Conservation (phyloP, 2,113 vertebrate species). For the Pipra filicauda region DNA sequence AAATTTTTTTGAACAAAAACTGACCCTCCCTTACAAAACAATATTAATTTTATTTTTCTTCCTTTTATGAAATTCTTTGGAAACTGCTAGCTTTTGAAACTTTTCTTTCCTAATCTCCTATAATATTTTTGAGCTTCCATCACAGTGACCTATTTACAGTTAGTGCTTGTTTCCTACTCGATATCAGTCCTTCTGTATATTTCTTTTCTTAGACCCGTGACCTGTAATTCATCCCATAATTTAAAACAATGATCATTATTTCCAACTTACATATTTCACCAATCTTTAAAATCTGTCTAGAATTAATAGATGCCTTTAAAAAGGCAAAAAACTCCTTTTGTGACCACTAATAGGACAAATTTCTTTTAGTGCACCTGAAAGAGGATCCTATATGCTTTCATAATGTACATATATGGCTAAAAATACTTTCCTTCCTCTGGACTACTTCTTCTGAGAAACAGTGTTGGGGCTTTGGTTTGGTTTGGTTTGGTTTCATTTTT, state of each 20-base stretch:
- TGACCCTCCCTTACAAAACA: neutral
- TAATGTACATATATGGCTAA: neutral
- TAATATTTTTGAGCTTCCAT: neutral
- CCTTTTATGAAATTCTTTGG: neutral
- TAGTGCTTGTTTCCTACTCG: neutral
- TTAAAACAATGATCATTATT: neutral
- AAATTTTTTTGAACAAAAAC: neutral
- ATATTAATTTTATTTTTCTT: neutral
- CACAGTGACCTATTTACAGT: neutral
- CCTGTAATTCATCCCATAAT: neutral
- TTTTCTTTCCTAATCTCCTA: neutral
- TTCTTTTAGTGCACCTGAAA: neutral
- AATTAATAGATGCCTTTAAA: neutral
- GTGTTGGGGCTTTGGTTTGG: accelerated
- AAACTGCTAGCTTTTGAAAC: neutral
- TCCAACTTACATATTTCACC: neutral
- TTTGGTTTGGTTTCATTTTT: neutral
- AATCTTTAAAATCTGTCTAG: neutral
- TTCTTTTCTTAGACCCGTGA: neutral
- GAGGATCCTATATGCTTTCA: neutral
- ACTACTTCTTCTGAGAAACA: neutral
- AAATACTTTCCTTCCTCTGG: neutral
- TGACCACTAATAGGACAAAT: neutral
- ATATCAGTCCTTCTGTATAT: neutral
- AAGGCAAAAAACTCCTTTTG: neutral